Conservation (phyloP, 1,140 invertebrate genomes). For the Pseudomyrmex flavicornis region DNA sequence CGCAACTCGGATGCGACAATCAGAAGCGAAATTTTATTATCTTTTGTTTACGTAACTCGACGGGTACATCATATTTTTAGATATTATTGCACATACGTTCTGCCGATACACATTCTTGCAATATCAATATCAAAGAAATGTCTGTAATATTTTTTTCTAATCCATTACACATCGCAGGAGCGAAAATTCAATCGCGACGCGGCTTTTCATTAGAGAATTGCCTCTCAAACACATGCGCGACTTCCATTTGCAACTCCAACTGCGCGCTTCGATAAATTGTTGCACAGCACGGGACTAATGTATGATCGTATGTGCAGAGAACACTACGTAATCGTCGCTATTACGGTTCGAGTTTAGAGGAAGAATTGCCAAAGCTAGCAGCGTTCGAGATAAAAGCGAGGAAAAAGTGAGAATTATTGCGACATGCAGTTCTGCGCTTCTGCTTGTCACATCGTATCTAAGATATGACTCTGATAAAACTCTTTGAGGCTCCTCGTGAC, state of each 20-base stretch:
- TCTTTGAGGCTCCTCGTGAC: too few species aligned
- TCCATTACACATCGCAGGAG: background rate
- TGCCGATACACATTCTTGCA: too few species aligned
- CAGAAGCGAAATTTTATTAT: constrained; percentile 6
- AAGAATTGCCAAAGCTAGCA: constrained; percentile 12
- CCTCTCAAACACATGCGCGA: background rate
- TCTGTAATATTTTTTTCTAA: background rate
- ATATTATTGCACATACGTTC: background rate
- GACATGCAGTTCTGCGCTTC: background rate
- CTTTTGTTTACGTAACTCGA: constrained; percentile 11
- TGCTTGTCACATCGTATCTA: background rate
- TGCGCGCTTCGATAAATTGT: constrained; percentile 26
- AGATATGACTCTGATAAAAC: background rate
- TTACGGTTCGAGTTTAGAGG: background rate
- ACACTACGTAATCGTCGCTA: constrained; percentile 19
- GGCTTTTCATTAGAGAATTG: constrained; percentile 28
- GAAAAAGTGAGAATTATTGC: background rate
- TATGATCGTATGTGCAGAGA: background rate
- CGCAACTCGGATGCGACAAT: background rate
- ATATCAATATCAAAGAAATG: too few species aligned
- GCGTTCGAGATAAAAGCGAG: constrained; percentile 9
- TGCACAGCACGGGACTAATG: background rate
- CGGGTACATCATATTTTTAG: background rate
- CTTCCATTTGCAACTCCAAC: constrained; percentile 20
- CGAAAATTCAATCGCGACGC: constrained; percentile 8